Evolutionary conservation across 2,888 invertebrate species (phyloP).

Genomic region (Leptinotarsa juncta): DNA sequence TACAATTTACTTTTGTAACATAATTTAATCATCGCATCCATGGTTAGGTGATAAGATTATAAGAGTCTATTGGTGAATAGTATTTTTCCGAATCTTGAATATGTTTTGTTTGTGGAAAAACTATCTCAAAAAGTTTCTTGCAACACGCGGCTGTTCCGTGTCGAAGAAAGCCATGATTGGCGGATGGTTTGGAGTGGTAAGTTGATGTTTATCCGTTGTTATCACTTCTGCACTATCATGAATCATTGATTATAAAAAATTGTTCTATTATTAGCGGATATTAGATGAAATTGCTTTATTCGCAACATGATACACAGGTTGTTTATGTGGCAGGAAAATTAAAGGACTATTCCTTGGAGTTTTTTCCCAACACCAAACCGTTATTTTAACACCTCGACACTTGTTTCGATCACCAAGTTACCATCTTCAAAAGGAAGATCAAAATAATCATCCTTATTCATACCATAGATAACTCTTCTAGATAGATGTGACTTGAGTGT

Average conservation of each 20-base stretch:
- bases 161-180: background rate
- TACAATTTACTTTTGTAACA: background rate
- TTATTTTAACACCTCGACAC: too few species aligned
- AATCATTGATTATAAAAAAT: background rate
- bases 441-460: too few species aligned
- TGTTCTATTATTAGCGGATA: too few species aligned
- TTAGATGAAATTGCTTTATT: too few species aligned
- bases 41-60: background rate
- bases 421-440: too few species aligned
- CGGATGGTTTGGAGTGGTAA: slow-evolving; percentile 20
- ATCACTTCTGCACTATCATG: background rate
- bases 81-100: background rate
- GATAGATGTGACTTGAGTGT: too few species aligned
- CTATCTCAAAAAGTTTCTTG: background rate
- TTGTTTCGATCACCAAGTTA: too few species aligned
- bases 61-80: background rate
- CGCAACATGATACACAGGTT: too few species aligned
- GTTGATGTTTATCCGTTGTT: background rate
- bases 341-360: too few species aligned
- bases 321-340: too few species aligned
- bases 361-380: too few species aligned
- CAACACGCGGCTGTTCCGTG: slow-evolving; percentile 1
- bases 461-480: too few species aligned
- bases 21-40: background rate
- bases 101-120: background rate